Conservation (phyloP, 2,113 vertebrate species). For the Notothenia coriiceps region DNA sequence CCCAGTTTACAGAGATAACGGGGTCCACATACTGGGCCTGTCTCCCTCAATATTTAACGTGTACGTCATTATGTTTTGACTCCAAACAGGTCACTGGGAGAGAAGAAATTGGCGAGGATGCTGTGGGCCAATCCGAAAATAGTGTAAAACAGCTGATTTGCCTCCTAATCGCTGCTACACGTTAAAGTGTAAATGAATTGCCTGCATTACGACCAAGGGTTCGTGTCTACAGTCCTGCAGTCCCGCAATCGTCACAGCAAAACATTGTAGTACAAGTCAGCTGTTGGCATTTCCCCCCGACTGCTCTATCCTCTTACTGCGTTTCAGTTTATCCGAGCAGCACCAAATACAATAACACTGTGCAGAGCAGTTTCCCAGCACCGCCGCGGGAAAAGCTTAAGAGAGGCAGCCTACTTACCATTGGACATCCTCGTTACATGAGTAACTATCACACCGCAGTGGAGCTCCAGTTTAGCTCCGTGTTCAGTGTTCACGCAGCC, state of each 20-base stretch:
- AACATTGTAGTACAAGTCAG: constrained; percentile 65
- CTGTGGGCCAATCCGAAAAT: background rate
- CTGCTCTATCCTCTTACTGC: constrained; percentile 26
- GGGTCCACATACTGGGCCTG: constrained; percentile 50
- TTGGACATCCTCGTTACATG: constrained; percentile 49
- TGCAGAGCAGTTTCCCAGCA: constrained; percentile 23
- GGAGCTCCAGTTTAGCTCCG: constrained; percentile 42
- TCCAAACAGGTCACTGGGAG: constrained; percentile 49
- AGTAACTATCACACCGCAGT: constrained; percentile 60
- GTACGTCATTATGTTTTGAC: constrained; percentile 56
- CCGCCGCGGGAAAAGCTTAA: constrained; percentile 23
- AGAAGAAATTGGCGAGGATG: background rate
- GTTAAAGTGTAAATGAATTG: constrained; percentile 32
- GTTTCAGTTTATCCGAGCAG: constrained; percentile 21
- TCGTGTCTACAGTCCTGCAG: constrained; percentile 49
- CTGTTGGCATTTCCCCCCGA: constrained; percentile 44
- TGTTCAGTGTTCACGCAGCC: constrained; percentile 41
- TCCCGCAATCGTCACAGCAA: constrained; percentile 55
- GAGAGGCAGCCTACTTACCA: constrained; percentile 62
- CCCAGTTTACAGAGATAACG: constrained; percentile 1
- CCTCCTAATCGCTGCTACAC: background rate
- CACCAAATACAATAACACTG: constrained; percentile 33
- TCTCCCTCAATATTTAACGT: constrained; percentile 24
- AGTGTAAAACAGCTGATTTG: background rate
- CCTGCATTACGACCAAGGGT: background rate